Conservation (phyloP, 2,797 vertebrate species). For the Chrysocyon brachyurus region DNA sequence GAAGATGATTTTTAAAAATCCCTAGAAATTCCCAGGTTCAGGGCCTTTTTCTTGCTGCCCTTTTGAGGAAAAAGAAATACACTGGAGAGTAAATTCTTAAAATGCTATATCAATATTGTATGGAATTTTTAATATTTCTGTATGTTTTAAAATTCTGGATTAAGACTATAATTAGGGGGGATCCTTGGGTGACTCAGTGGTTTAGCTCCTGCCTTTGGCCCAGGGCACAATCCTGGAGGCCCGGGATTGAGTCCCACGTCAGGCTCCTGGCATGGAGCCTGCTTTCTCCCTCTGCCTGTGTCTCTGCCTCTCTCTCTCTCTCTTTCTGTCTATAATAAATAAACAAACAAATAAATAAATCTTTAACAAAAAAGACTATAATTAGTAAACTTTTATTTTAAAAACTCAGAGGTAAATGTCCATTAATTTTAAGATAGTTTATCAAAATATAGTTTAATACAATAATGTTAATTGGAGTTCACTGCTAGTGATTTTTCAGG, state of each 20-base stretch:
- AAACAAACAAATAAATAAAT: too few species aligned
- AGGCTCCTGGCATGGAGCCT: too few species aligned
- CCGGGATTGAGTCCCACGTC: too few species aligned
- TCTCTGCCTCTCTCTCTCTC: too few species aligned
- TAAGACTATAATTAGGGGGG: neutral
- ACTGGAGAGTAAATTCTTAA: neutral
- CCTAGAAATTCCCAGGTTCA: conserved; percentile 58
- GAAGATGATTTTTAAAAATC: conserved; percentile 63
- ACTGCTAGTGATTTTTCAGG: conserved; percentile 10
- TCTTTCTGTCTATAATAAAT: too few species aligned
- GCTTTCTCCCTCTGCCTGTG: too few species aligned
- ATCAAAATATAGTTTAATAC: neutral
- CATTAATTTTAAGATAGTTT: conserved; percentile 23
- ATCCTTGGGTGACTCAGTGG: too few species aligned
- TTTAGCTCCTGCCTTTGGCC: too few species aligned
- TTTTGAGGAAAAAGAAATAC: conserved; percentile 49
- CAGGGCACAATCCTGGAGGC: too few species aligned
- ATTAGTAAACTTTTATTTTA: conserved; percentile 41
- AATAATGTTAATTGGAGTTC: neutral
- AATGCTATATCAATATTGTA: neutral
- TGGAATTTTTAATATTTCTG: neutral
- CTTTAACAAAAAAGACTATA: too few species aligned
- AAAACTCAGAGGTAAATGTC: conserved; percentile 1
- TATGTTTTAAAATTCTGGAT: conserved; percentile 55
- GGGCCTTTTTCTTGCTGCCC: neutral